Base-by-base conservation (phyloP, 1,140 invertebrate genomes). In the Penaeus chinensis region DNA sequence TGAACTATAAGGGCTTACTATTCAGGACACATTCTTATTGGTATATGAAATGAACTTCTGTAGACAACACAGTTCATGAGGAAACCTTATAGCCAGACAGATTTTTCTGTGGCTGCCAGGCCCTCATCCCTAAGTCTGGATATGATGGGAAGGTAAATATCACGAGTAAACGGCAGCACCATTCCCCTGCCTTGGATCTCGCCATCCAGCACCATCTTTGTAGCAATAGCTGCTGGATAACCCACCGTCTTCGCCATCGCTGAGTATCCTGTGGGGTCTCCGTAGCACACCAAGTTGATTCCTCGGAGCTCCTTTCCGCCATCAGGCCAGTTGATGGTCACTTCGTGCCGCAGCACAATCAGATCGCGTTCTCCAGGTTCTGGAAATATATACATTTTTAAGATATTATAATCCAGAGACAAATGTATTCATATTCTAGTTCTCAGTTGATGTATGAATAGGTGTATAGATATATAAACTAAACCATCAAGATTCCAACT, bases 211-310 rank as follows among this genome's bases (percentile, higher is more conserved):
- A 90, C 89, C 99, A 99, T 99, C 93, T 99, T 98, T 0, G 97
- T 95, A 10, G 98, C 97, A 91, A 99, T 99, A 11, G 97, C 99
- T 10, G 97, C 95, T 0, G 99, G 98, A 91, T 98, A 96, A 8
- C 99, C 98, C 11, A 99, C 99, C 24, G 98, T 99, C 91, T 97
- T 95, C 1, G 98, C 97, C 99, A 99, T 99, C 10, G 99, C 99
- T 0, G 98, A 99, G 91, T 97, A 96, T 22, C 96, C 96, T 87
- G 94, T 93, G 11, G 93, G 91, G 79, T 98, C 96, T 0, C 99
- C 99, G 91, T 99, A 99, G 60, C 96, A 95, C 0, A 99, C 97
- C 92, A 99, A 94, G 91, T 97, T 98, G 79, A 99, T 97, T 63
- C 97, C 96, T 82, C 97, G 94, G 32, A 94, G 92, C 93, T 99